Conservation (phyloP, 2,888 invertebrate species). For the Crocallis elinguaria region DNA sequence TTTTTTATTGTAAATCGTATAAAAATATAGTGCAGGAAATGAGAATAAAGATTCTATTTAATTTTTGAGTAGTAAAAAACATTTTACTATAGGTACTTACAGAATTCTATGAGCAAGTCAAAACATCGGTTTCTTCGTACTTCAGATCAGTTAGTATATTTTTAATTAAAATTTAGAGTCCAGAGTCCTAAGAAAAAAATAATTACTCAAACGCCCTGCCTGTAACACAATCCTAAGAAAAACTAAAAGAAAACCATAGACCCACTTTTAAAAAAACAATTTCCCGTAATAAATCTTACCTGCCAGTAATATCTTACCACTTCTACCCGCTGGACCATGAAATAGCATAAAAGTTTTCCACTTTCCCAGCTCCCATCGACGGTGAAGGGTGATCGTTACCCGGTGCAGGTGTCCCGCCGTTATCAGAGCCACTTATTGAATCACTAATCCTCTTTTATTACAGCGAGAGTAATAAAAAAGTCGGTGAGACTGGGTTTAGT, state of each 20-base stretch:
- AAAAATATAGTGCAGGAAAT: too few species aligned
- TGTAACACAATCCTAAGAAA: neutral
- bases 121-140: too few species aligned
- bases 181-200: too few species aligned
- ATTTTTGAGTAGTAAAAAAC: too few species aligned
- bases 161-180: too few species aligned
- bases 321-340: conserved; percentile 28
- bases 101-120: too few species aligned
- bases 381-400: conserved; percentile 24
- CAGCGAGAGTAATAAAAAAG: conserved; percentile 47
- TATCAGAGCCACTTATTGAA: conserved; percentile 62
- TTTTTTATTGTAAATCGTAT: too few species aligned
- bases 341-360: conserved; percentile 20
- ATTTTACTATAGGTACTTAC: too few species aligned
- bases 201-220: neutral
- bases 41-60: too few species aligned
- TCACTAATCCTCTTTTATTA: conserved; percentile 63
- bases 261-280: neutral
- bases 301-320: conserved; percentile 18
- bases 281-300: conserved; percentile 1
- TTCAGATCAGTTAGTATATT: too few species aligned
- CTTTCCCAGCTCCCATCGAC: neutral
- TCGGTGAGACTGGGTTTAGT: conserved; percentile 5
- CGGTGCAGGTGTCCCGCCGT: conserved; percentile 46
- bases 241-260: neutral